Evolutionary conservation across 2,888 invertebrate genomes (phyloP), one percentile per base, ranked within the genome.

Genomic region (Drosophila limbata): DNA sequence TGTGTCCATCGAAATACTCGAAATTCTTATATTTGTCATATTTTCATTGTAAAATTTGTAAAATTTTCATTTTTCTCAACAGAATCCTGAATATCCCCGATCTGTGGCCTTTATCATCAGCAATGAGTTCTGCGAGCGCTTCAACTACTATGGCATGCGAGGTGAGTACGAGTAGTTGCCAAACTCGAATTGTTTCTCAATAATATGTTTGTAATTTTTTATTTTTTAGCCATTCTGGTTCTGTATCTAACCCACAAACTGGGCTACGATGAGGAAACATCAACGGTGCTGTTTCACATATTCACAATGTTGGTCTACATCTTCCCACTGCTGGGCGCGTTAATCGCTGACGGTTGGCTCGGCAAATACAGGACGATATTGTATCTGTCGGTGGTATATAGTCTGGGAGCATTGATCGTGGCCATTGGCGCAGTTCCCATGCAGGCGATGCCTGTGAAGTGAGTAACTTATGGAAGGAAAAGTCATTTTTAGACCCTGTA

Each of bases 51-150:
- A n/a, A n/a, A n/a, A n/a, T 21, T 21, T 3, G 21, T 21, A 21
- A 2, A 21, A 35, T 13, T 15, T 9, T 3, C 3, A 17, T 15
- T 31, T n/a, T 3, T 37, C 15, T 28, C 15, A 0, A 31, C 25
- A 77, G 77, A 1, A 0, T 3, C 35, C 15, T 3, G 35, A 47
- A 28, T 98, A 98, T 90, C 98, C 99, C 0, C 96, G 95, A 91
- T 95, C 97, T 17, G 96, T 99, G 15, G 97, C 96, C 88, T 98
- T 98, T 93, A 99, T 99, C 89, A 94, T 99, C 79, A 95, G 96
- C 92, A 99, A 98, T 95, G 99, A 99, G 93, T 98, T 99, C 93
- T 99, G 99, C 93, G 99, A 99, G 93, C 94, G 99, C 86, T 99
- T 99, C 93, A 97, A 96, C 70, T 99, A 95, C 93, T 99, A 99